phyloP scores from a whole-genome alignment of 2,113 vertebrate species.

The Cochlearius cochlearius region DNA sequence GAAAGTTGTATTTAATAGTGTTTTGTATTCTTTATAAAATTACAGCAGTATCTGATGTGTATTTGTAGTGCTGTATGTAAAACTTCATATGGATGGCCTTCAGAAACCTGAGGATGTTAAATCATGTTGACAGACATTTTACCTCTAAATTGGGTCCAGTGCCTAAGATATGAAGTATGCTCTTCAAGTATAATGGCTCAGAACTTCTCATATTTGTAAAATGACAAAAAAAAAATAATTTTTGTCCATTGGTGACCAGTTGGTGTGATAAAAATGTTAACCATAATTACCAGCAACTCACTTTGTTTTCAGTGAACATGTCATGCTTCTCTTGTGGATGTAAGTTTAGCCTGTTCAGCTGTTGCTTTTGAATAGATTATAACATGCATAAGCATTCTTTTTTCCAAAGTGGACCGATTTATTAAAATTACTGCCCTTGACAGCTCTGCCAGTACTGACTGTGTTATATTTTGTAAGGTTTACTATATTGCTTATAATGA shows the following conservation, averaged over 20 bases:
- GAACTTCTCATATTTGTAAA: conserved; percentile 12
- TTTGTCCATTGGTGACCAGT: not conserved
- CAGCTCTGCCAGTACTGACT: conserved; percentile 11
- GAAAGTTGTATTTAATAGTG: conserved; percentile 62
- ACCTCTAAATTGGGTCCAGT: conserved; percentile 33
- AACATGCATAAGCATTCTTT: conserved; percentile 10
- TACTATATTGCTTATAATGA: conserved; percentile 1
- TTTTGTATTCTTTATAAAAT: conserved; percentile 40
- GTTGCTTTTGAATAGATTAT: conserved; percentile 40
- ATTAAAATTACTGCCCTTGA: not conserved
- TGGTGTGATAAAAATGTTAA: not conserved
- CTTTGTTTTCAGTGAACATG: not conserved
- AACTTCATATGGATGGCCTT: conserved; percentile 17
- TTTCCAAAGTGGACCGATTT: not conserved
- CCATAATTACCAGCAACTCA: not conserved
- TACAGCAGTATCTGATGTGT: conserved; percentile 45
- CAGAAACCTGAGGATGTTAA: not conserved
- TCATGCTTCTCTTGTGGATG: conserved; percentile 3
- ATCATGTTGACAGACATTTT: conserved; percentile 1
- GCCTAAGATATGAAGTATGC: conserved; percentile 1
- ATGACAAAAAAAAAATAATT: not conserved
- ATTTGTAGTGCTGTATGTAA: conserved; percentile 52
- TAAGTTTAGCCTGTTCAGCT: conserved; percentile 43
- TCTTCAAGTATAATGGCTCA: not conserved
- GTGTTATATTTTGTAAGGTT: conserved; percentile 19